phyloP scores from a whole-genome alignment of 2,888 invertebrate species.

The Agonopterix heracliana region DNA sequence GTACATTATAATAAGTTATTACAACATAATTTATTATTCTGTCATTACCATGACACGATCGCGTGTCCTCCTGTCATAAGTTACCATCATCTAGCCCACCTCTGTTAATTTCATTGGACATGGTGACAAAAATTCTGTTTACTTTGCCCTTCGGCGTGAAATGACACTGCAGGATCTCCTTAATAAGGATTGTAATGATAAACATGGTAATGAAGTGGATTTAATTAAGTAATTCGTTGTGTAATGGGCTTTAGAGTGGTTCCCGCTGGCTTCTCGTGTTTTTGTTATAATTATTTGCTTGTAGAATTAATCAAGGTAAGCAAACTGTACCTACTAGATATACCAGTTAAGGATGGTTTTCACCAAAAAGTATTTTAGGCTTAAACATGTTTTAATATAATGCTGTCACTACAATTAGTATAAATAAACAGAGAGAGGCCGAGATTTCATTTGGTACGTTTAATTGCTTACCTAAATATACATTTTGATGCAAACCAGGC shows the following conservation, averaged over 20 bases:
- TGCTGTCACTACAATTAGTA: too few relatives aligned
- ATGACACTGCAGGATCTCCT: constrained; percentile 46
- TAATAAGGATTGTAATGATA: constrained; percentile 34
- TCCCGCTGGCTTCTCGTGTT: constrained; percentile 41
- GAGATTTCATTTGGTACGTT: too few relatives aligned
- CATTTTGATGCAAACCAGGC: too few relatives aligned
- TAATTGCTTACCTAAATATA: too few relatives aligned
- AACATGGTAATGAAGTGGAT: constrained; percentile 49
- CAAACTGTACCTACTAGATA: too few relatives aligned
- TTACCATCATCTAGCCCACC: constrained; percentile 48
- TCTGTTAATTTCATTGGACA: constrained; percentile 69
- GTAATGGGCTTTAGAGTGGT: constrained; percentile 51
- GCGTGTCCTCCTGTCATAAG: constrained; percentile 68
- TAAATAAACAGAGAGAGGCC: too few relatives aligned
- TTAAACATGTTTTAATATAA: too few relatives aligned
- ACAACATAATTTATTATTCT: constrained; percentile 74
- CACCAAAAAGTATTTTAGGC: too few relatives aligned
- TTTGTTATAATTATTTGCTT: neutral
- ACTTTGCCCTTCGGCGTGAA: constrained; percentile 47
- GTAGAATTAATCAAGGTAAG: too few relatives aligned
- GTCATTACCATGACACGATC: constrained; percentile 68
- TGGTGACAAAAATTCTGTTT: constrained; percentile 75
- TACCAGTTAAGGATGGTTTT: too few relatives aligned
- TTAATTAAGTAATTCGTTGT: constrained; percentile 49
- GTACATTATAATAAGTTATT: constrained; percentile 73